Evolutionary conservation across 2,797 vertebrate genomes (phyloP).

Genomic region (Coregonus ussuriensis): DNA sequence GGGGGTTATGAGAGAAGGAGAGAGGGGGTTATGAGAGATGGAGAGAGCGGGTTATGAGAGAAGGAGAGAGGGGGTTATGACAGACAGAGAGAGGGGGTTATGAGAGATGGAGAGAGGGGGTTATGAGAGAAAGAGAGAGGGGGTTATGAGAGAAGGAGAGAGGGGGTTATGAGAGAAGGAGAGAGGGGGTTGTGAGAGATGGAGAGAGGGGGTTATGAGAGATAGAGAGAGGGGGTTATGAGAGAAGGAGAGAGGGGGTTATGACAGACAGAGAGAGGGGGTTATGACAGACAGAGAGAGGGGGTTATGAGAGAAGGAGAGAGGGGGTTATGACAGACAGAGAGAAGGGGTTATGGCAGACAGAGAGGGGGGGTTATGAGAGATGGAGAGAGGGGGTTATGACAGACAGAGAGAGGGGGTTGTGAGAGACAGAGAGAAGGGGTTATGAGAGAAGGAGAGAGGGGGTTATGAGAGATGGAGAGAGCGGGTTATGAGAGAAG

Average conservation of each 20-base stretch:
- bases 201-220: too few relatives aligned
- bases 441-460: background rate
- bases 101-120: background rate
- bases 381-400: background rate
- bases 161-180: too few relatives aligned
- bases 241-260: too few relatives aligned
- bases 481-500: background rate
- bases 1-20: constrained; percentile 30
- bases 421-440: background rate
- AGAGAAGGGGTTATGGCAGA: too few relatives aligned
- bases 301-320: too few relatives aligned
- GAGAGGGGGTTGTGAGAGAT: too few relatives aligned
- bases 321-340: too few relatives aligned
- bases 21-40: constrained; percentile 42
- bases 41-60: constrained; percentile 31
- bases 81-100: background rate
- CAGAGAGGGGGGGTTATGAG: background rate
- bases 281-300: too few relatives aligned
- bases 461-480: background rate
- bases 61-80: constrained; percentile 24
- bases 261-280: too few relatives aligned
- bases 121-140: too few relatives aligned
- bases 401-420: background rate
- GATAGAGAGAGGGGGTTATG: too few relatives aligned
- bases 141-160: too few relatives aligned